phyloP scores from a whole-genome alignment of 92 coral and sea anemone species.

The Montipora capitata region DNA sequence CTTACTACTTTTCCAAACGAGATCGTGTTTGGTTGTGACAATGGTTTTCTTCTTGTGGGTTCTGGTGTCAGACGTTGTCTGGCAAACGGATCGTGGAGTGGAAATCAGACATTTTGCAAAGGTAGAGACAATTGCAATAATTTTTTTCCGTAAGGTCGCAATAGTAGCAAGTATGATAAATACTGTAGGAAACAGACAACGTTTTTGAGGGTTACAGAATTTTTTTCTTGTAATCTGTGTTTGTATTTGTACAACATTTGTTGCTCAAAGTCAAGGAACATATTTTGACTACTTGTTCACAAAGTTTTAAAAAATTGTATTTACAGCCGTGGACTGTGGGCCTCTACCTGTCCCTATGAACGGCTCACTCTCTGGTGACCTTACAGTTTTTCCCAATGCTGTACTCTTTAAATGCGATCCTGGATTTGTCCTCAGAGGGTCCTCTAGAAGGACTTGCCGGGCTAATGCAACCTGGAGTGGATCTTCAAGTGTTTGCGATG shows the following conservation, averaged over 20 bases:
- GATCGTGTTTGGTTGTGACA: slow-evolving; percentile 74
- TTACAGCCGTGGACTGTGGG: too few species aligned
- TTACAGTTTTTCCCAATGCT: slow-evolving; percentile 40
- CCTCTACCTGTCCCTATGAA: slow-evolving; percentile 6
- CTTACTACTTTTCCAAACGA: slow-evolving; percentile 68
- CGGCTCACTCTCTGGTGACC: slow-evolving; percentile 29
- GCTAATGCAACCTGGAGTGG: slow-evolving; percentile 58
- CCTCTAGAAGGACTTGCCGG: slow-evolving; percentile 46
- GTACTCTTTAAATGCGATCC: slow-evolving; percentile 32
- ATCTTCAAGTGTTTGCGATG: neutral
- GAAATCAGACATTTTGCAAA: slow-evolving; percentile 43
- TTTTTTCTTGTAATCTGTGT: too few species aligned
- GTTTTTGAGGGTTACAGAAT: too few species aligned
- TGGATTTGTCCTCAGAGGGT: slow-evolving; percentile 42
- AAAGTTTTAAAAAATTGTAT: too few species aligned
- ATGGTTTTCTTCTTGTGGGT: slow-evolving; percentile 82
- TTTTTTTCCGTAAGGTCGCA: too few species aligned
- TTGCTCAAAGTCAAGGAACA: too few species aligned
- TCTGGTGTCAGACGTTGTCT: slow-evolving; percentile 67
- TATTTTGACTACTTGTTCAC: too few species aligned
- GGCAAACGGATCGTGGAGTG: slow-evolving; percentile 83
- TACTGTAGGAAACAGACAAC: too few species aligned
- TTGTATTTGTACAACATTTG: too few species aligned
- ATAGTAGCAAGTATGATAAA: too few species aligned
- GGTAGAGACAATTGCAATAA: neutral